Percentiles rank a stretch among this genome's conserved stretches.
phyloP scores from a whole-genome alignment of 2,113 vertebrate species.

The Lophura nycthemera region DNA sequence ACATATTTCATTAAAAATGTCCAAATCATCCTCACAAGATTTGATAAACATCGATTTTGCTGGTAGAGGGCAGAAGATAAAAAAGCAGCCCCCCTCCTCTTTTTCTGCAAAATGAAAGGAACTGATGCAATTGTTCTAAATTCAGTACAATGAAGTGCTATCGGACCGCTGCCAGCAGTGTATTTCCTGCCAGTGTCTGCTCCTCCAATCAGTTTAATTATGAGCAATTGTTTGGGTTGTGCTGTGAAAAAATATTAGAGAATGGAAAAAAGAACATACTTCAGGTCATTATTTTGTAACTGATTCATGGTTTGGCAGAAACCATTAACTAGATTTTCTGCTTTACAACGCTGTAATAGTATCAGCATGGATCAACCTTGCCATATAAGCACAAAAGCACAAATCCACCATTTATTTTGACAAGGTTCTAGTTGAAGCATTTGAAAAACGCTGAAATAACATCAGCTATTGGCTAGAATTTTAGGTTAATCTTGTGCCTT shows the following conservation, averaged over 20 bases:
- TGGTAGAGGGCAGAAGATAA: neutral
- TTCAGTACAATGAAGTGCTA: slow-evolving; percentile 73
- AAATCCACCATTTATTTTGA: slow-evolving; percentile 77
- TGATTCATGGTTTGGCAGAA: slow-evolving; percentile 86
- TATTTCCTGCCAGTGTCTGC: slow-evolving; percentile 80
- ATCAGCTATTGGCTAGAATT: slow-evolving; percentile 64
- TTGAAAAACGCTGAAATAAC: slow-evolving; percentile 77
- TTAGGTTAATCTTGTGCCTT: slow-evolving; percentile 37
- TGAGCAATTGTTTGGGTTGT: slow-evolving; percentile 83
- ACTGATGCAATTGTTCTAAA: slow-evolving; percentile 79
- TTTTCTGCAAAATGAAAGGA: slow-evolving; percentile 75
- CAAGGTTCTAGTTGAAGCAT: slow-evolving; percentile 77
- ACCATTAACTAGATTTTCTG: slow-evolving; percentile 77
- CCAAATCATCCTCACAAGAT: slow-evolving; percentile 27
- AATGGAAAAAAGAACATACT: slow-evolving; percentile 84
- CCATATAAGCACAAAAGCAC: slow-evolving; percentile 85
- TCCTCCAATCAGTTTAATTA: slow-evolving; percentile 81
- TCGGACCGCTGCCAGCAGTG: slow-evolving; percentile 64
- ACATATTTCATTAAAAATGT: neutral
- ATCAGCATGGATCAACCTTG: slow-evolving; percentile 75
- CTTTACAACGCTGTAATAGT: slow-evolving; percentile 74
- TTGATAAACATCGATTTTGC: slow-evolving; percentile 46
- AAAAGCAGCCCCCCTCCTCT: slow-evolving; percentile 7
- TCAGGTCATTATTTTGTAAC: slow-evolving; percentile 76
- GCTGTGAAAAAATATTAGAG: slow-evolving; percentile 83